Evolutionary conservation across 2,888 invertebrate genomes (phyloP).

Genomic region (Cephalotes varians): DNA sequence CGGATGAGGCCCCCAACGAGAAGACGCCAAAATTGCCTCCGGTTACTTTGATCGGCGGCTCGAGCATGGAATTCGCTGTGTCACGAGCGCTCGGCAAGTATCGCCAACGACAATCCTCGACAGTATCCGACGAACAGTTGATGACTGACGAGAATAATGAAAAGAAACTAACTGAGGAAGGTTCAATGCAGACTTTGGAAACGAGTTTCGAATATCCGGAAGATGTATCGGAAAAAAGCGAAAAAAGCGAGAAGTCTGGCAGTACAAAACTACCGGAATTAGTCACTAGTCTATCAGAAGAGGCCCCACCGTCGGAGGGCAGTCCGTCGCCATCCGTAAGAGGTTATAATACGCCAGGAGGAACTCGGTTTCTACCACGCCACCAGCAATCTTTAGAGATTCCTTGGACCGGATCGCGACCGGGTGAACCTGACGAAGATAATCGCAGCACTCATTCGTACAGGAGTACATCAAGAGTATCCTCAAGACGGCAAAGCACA

Average conservation of each 20-base stretch:
- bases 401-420: constrained; percentile 88
- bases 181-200: constrained; percentile 75
- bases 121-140: constrained; percentile 90
- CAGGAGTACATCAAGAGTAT: constrained; percentile 94
- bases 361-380: constrained; percentile 88
- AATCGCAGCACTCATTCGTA: constrained; percentile 95
- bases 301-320: constrained; percentile 87
- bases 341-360: constrained; percentile 83
- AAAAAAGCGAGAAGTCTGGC: constrained; percentile 79
- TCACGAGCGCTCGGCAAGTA: constrained; percentile 94
- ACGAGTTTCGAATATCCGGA: constrained; percentile 79
- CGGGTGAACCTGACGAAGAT: constrained; percentile 91
- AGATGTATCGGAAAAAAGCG: constrained; percentile 77
- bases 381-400: constrained; percentile 94
- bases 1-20: constrained; percentile 87
- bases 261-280: constrained; percentile 80
- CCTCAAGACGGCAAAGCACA: constrained; percentile 95
- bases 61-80: constrained; percentile 94
- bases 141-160: constrained; percentile 86
- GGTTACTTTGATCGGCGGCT: constrained; percentile 87
- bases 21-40: constrained; percentile 86
- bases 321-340: constrained; percentile 89
- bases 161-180: constrained; percentile 81
- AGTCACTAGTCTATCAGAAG: constrained; percentile 86
- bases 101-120: constrained; percentile 90